Base-by-base conservation (phyloP, 1,140 invertebrate species). In the Microplitis demolitor region DNA sequence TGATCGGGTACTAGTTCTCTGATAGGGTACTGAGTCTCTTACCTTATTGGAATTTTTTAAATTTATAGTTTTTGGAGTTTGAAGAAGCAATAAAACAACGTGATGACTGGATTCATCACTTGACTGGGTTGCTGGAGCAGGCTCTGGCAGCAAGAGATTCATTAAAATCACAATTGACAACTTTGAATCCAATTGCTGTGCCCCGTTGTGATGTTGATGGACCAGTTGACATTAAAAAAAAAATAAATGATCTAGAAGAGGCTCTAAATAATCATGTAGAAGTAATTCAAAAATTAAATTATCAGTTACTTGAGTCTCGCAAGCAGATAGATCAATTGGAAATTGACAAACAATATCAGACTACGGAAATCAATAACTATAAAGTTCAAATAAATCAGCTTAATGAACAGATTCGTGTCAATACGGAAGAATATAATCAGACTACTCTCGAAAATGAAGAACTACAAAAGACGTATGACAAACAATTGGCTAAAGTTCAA, bases 21-120 rank as follows among this genome's bases (percentile, higher is more conserved):
- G 24, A 24, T 24, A 0, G 24, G 24, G 24, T 24, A 24, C 24
- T 24, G 24, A 24, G 24, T 24, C 24, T 24, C 24, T 24, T 24
- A 24, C 24, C 24, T 24, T 24, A 24, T 24, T 24, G 24, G 24
- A 24, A 24, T 24, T 24, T 60, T 45, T 24, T 5, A 61, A 56
- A 60, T 50, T 66, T 39, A 11, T 45, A 83, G 82, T 72, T 81
- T 62, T 74, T 85, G 76, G 86, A 87, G 53, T 87, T 84, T 77
- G 81, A 85, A 35, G 76, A 72, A 72, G 85, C 85, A 51, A 71
- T 87, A 54, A 78, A 73, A 69, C 78, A 84, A 72, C 78, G 86
- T 51, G 85, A 87, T 63, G 79, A 78, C 53, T 69, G 86, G 62
- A 87, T 87, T 73, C 80, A 84, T 72, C 81, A 87, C 34, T 78